These are phyloP conservation scores for Goniozus legneri DNA, from an alignment of 1,140 invertebrate species.

Conservation along the genomic window DNA sequence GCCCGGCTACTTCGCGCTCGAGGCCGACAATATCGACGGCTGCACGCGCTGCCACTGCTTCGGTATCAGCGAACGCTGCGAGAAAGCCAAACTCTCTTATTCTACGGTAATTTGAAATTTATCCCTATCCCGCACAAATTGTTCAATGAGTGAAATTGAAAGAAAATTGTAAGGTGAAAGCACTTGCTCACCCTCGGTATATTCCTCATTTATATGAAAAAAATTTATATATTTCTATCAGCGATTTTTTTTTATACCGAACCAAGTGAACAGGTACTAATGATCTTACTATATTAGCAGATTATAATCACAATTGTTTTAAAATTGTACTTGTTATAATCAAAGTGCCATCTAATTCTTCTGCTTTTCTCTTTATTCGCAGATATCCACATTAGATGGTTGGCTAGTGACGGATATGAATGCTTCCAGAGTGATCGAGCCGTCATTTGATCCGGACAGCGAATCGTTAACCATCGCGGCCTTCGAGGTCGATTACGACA, in stretches of 20 bases:
- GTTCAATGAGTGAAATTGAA: too few relatives aligned
- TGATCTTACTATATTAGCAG: neutral
- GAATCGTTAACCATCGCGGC: slow-evolving; percentile 60
- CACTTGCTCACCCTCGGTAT: too few relatives aligned
- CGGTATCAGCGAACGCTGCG: slow-evolving; percentile 73
- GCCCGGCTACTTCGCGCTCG: slow-evolving; percentile 79
- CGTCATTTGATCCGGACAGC: slow-evolving; percentile 55
- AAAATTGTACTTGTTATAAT: neutral
- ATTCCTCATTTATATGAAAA: too few relatives aligned
- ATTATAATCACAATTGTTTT: neutral
- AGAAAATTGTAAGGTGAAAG: too few relatives aligned
- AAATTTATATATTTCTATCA: too few relatives aligned
- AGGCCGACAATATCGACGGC: slow-evolving; percentile 71
- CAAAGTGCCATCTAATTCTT: too few relatives aligned
- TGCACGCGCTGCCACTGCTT: slow-evolving; percentile 92
- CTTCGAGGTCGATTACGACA: slow-evolving; percentile 68
- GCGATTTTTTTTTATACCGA: too few relatives aligned
- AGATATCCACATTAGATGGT: slow-evolving; percentile 60
- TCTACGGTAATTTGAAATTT: slow-evolving; percentile 52
- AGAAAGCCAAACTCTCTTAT: slow-evolving; percentile 59
- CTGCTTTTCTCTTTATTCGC: slow-evolving; percentile 22
- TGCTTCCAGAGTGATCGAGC: slow-evolving; percentile 50
- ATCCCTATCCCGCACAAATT: neutral
- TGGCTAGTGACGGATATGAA: slow-evolving; percentile 66
- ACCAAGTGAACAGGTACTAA: neutral